Conservation (phyloP, 2,888 invertebrate species). For the Archaeoteleia sp. region DNA sequence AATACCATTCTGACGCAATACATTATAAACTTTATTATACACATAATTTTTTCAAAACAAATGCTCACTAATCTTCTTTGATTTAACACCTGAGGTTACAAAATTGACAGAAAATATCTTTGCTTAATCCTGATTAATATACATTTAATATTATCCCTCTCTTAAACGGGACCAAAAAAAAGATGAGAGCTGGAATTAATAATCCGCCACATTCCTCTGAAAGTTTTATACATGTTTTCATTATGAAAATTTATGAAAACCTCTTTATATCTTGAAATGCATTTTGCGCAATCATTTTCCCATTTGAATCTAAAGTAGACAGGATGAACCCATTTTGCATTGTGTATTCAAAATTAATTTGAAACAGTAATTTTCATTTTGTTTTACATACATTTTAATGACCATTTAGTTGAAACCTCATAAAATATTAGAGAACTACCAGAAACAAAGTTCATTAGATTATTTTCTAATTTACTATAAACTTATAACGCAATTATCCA, state of each 20-base stretch:
- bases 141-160: too few species aligned
- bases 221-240: conserved; percentile 32
- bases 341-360: conserved; percentile 48
- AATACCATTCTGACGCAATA: too few species aligned
- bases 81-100: too few species aligned
- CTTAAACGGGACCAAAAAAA: neutral
- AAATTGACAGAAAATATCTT: too few species aligned
- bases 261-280: conserved; percentile 48
- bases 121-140: too few species aligned
- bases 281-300: conserved; percentile 49
- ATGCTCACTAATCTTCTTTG: too few species aligned
- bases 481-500: conserved; percentile 6
- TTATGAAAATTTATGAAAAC: conserved; percentile 50
- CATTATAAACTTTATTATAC: too few species aligned
- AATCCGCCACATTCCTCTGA: conserved; percentile 27
- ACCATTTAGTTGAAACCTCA: conserved; percentile 40
- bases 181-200: conserved; percentile 32
- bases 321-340: conserved; percentile 39
- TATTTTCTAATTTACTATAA: conserved; percentile 17
- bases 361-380: conserved; percentile 39
- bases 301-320: conserved; percentile 49
- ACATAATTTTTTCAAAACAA: too few species aligned
- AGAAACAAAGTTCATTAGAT: conserved; percentile 31
- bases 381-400: conserved; percentile 46
- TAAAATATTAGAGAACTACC: conserved; percentile 37